Percentiles rank a stretch among this genome's conserved stretches.
These are phyloP conservation scores for Taxidea taxus DNA, from an alignment of 2,113 vertebrate species.

Conservation along the genomic window DNA sequence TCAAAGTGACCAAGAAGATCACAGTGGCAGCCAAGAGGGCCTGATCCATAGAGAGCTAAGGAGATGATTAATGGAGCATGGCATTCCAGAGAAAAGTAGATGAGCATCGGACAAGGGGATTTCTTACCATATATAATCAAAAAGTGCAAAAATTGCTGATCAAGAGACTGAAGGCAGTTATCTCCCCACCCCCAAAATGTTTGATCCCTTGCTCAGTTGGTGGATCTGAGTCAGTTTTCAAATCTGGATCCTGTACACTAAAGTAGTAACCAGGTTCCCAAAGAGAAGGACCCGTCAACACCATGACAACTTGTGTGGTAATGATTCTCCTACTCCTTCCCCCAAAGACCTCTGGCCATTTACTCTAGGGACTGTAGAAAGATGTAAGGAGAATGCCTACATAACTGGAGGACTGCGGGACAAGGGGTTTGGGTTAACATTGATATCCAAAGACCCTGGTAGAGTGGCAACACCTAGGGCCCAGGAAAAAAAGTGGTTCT, in stretches of 20 bases:
- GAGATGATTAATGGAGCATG: neutral
- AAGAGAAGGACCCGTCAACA: neutral
- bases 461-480: neutral
- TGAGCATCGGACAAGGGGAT: neutral
- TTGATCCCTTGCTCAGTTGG: neutral
- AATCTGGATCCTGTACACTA: neutral
- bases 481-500: neutral
- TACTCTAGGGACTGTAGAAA: neutral
- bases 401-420: neutral
- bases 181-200: neutral
- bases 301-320: neutral
- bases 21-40: neutral
- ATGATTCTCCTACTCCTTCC: neutral
- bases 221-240: neutral
- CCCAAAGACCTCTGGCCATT: neutral
- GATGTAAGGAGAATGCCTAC: neutral
- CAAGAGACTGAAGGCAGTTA: neutral
- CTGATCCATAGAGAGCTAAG: neutral
- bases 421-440: neutral
- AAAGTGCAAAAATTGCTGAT: neutral
- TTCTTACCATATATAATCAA: neutral
- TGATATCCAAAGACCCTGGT: neutral
- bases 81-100: neutral
- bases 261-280: neutral
- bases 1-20: neutral